Base-by-base conservation (phyloP, 2,797 vertebrate genomes). In the Mormyrus hasselquistii region DNA sequence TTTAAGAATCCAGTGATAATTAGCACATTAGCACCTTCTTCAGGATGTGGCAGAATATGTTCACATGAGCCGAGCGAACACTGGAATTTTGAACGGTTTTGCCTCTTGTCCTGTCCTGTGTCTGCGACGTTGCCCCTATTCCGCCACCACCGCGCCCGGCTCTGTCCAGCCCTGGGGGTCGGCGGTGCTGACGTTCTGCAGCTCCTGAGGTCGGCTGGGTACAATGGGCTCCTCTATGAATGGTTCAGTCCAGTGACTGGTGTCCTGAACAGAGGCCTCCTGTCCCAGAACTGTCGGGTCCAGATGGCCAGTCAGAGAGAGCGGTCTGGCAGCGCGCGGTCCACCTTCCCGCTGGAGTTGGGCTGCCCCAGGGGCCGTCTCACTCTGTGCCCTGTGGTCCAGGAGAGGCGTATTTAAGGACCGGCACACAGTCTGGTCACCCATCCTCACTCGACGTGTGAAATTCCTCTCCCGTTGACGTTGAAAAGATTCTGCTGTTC, bases 211-310 rank as follows among this genome's bases (percentile, higher is more conserved):
- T 69, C 19, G 3, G 10, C 16, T 29, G 82, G 53, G 25, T 50
- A 88, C 88, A 88, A 88, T 88, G 76, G 34, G 29, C n/a, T 38
- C 22, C 41, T 84, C 88, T 83, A 38, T 88, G 88, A 84, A 59
- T 2, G 73, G 88, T 83, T 10, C 53, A 57, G 73, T 53, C 29
- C n/a, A 59, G 76, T 83, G 88, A 57, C 88, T 88, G 88, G 29
- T 82, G 87, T 79, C 69, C 19, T 2, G 3, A 87, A 87, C 86
- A 87, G 86, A 62, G 41, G 57, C 29, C 55, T 49, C 55, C 55
- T 87, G 86, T 87, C 57, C 57, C 57, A 16, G 57, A 34, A 12
- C 10, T 16, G 49, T 19, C 14, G 52, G 14, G 49, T 49, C n/a
- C 10, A 12, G 47, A 14, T 19, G 41, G 85, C 22, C 52, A 38